Base-by-base conservation (phyloP, 2,888 invertebrate species). In the Tiphia femorata region DNA sequence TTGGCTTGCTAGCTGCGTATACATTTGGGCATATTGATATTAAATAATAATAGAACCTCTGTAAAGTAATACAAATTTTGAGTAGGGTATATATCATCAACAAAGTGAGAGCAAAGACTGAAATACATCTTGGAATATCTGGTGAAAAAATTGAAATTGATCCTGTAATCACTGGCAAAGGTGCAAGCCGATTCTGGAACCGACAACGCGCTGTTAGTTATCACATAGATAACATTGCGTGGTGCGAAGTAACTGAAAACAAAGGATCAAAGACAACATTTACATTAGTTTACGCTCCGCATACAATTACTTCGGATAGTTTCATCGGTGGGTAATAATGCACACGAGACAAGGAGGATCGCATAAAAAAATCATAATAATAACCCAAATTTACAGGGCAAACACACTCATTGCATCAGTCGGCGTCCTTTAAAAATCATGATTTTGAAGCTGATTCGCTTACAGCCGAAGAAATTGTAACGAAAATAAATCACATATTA, bases 101-200 rank as follows among this genome's bases (percentile, higher is more conserved):
- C 74, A 94, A 92, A 86, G 89, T 95, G 57, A 86, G 93, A 69
- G 88, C 93, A 17, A 95, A 92, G 83, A 91, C 91, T 14, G 92
- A 93, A 70, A 93, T 96, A 2, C 93, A 93, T 75, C 86, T 97
- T 37, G 94, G 95, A 41, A 91, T 97, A 62, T 95, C 95, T 10
- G 91, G 95, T 4, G 96, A 96, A 73, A 93, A 94, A 80, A 91
- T 97, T 57, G 97, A 97, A 85, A 94, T 97, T 49, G 95, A 95
- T 80, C 95, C 95, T 0, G 88, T 93, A 19, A 75, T 84, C 63
- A 78, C 80, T 2, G 78, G 81, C 4, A 83, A 81, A 64, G 80
- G 82, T 29, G 78, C 82, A 10, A 77, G 78, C 19, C 66, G 80
- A 61, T 84, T 87, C 67, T 86, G 87, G 83, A 87, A 87, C 38